Percentiles rank a stretch among this genome's conserved stretches.
phyloP scores from a whole-genome alignment of 2,113 vertebrate species.

The Podarcis muralis region DNA sequence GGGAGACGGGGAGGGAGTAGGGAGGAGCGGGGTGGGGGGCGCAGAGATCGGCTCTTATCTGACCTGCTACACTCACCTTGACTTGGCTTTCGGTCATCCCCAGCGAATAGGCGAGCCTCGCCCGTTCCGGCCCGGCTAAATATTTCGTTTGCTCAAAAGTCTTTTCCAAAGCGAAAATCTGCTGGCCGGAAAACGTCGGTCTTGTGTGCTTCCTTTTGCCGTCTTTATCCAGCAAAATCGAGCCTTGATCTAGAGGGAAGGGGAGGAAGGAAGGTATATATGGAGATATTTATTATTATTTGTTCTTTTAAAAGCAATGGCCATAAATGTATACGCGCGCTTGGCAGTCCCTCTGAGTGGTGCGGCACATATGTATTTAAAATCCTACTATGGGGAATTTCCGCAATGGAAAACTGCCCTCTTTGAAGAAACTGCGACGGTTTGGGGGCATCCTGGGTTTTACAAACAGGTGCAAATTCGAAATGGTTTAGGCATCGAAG shows the following conservation, averaged over 20 bases:
- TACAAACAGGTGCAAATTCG: neutral
- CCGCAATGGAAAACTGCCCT: neutral
- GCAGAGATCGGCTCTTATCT: neutral
- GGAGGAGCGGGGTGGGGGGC: neutral
- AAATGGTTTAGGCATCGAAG: neutral
- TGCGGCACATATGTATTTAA: neutral
- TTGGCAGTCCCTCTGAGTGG: neutral
- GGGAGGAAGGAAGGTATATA: neutral
- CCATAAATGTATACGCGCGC: neutral
- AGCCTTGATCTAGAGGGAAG: constrained; percentile 85
- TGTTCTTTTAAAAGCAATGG: neutral
- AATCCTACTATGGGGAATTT: neutral
- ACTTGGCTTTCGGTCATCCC: constrained; percentile 99
- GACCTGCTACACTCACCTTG: constrained; percentile 82
- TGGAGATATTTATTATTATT: too few species aligned
- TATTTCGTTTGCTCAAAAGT: constrained; percentile 99
- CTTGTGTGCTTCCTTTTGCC: constrained; percentile 96
- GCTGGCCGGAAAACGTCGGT: constrained; percentile 97
- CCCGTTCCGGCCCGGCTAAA: constrained; percentile 93
- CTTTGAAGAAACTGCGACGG: neutral
- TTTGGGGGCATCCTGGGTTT: neutral
- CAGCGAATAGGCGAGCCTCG: constrained; percentile 92
- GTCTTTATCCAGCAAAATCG: constrained; percentile 94
- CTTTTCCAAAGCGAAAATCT: constrained; percentile 98
- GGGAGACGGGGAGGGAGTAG: too few species aligned